Base-by-base conservation (phyloP, 2,113 vertebrate species). In the Sylvietta virens region DNA sequence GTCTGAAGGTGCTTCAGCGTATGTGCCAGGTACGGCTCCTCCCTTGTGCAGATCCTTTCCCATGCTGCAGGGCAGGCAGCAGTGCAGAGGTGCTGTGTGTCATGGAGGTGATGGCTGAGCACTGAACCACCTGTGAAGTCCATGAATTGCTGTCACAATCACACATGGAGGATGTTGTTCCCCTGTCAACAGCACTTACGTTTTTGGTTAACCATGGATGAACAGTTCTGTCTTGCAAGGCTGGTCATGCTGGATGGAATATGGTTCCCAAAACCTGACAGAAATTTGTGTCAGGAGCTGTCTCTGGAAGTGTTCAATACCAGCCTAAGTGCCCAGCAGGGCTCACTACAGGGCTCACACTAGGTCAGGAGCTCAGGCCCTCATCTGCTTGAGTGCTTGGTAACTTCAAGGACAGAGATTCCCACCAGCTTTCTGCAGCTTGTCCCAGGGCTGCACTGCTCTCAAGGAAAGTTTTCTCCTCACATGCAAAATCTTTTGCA, bases 311-410 rank as follows among this genome's bases (percentile, higher is more conserved):
- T 50, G 48, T 81, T 35, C 35, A 35, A 0, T 30, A 16, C 16
- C 66, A 50, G 4, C 8, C n/a, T 39, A 4, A 45, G 20, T 1
- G 0, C 26, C 35, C 27, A 81, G 40, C 33, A 67, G 15, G 24
- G 16, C 53, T 88, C 48, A 65, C 30, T 27, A 7, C 44, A 82
- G 20, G 27, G 72, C 27, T 39, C 30, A 12, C 0, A 0, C 7
- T 30, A 79, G 17, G 21, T n/a, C 7, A 72, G 40, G n/a, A 72
- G 39, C 14, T 81, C 42, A 79, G 61, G 31, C 16, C 23, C 14
- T 90, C 16, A 8, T 64, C 44, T 3, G 1, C 8, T 8, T 26
- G 22, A n/a, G 10, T 40, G 10, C 57, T 56, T 4, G 2, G 1
- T 72, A 20, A 42, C 40, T 60, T 79, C 44, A 64, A 60, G 33